Evolutionary conservation across 2,113 vertebrate genomes (phyloP).

Genomic region (Tyrannus savana): DNA sequence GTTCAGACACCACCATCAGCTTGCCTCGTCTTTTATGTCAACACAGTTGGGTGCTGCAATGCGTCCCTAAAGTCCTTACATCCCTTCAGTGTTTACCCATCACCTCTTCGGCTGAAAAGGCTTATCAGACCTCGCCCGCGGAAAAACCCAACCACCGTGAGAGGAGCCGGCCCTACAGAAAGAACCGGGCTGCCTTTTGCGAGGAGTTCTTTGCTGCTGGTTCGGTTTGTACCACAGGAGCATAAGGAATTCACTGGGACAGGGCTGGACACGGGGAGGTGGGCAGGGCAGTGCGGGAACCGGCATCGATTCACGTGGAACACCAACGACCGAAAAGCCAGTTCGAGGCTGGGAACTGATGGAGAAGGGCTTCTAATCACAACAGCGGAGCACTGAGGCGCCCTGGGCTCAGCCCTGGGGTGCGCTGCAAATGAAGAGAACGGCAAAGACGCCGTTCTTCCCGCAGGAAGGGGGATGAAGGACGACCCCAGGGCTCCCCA

Average conservation of each 20-base stretch:
- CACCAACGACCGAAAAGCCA: too few species aligned
- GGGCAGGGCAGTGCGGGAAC: not conserved
- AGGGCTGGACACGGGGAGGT: fast-evolving
- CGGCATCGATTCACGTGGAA: fast-evolving
- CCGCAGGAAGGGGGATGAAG: fast-evolving
- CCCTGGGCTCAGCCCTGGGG: not conserved
- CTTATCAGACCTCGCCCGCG: fast-evolving
- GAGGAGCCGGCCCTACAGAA: fast-evolving
- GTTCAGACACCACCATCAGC: too few species aligned
- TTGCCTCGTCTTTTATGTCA: not conserved
- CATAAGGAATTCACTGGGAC: fast-evolving
- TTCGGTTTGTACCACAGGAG: fast-evolving
- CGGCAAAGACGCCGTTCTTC: fast-evolving
- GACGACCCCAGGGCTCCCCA: too few species aligned
- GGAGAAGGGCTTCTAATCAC: fast-evolving
- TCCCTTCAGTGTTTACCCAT: not conserved
- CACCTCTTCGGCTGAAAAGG: fast-evolving
- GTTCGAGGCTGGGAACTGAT: fast-evolving
- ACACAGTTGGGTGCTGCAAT: fast-evolving
- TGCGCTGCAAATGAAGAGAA: not conserved
- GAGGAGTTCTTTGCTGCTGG: not conserved
- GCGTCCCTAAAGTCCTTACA: fast-evolving
- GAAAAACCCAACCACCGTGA: too few species aligned
- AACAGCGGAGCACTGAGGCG: fast-evolving
- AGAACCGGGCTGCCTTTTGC: fast-evolving